Evolutionary conservation across 2,797 vertebrate species (phyloP), one percentile per base, ranked within the genome.

Genomic region (Malurus splendens): DNA sequence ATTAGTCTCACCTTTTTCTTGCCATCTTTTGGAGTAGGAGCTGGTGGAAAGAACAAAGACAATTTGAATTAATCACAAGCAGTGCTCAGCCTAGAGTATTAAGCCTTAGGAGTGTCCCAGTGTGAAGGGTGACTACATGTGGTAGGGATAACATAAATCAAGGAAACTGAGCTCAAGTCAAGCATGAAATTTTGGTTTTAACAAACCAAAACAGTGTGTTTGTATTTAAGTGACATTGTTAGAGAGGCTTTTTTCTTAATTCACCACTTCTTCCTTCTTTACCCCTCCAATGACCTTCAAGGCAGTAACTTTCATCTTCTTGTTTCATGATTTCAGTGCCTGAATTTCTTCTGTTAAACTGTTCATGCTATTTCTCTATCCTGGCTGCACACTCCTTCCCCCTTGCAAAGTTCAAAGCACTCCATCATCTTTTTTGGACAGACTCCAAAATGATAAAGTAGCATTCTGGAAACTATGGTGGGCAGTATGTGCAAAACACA

Each of bases 31-130:
- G 76, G 79, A 76, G 90, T n/a, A 50, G 48, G 39, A 92, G 73
- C 92, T 94, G 92, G 84, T 85, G 89, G 82, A 93, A 87, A 90
- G 80, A 95, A 91, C 90, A 92, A 81, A 94, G 84, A 86, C 33
- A 87, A 83, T 24, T 14, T 64, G 70, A 45, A 59, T 92, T 93
- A 95, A 24, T 78, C 81, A 68, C 55, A 90, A 54, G 73, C 73
- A 80, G 18, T 59, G 70, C 70, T 83, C 62, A 89, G 62, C 59
- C 76, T 67, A 1, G 2, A 64, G 72, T 15, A 27, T 70, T 73
- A 23, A 68, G 62, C 50, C 57, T 38, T 24, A 7, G 2, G 59
- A 68, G 75, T 10, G 61, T 75, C 73, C 47, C 55, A 20, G 18
- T 17, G 52, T 33, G 59, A 50, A 24, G 73, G 73, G 70, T 71